Evolutionary conservation across 2,888 invertebrate species (phyloP).

Genomic region (Peribatodes rhomboidaria): DNA sequence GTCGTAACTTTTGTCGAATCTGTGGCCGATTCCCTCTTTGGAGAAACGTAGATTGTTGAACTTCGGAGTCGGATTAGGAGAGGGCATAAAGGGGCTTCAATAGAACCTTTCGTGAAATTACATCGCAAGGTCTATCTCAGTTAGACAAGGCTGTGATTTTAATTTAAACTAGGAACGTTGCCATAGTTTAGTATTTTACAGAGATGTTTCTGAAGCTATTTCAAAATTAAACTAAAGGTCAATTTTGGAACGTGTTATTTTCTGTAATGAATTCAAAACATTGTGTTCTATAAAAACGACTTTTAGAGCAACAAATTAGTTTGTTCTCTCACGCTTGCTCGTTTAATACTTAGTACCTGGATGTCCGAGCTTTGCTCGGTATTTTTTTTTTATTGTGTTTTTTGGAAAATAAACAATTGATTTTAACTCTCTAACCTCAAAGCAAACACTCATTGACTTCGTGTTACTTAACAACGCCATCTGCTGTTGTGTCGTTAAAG

Average conservation of each 20-base stretch:
- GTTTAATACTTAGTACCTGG: no score
- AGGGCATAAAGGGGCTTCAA: slow-evolving; percentile 14
- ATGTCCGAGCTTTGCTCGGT: no score
- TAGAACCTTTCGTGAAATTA: slow-evolving; percentile 20
- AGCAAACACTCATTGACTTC: no score
- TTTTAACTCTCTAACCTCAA: no score
- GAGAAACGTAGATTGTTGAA: slow-evolving; percentile 9
- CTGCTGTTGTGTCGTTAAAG: no score
- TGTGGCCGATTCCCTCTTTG: slow-evolving; percentile 3
- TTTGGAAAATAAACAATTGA: no score
- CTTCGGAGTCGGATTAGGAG: slow-evolving; percentile 13
- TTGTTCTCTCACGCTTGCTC: no score
- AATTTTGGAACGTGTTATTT: background rate
- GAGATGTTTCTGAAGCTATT: background rate
- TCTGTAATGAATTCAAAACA: background rate
- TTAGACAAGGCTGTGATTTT: slow-evolving; percentile 3
- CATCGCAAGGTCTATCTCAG: background rate
- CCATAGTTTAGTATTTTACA: background rate
- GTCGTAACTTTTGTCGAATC: background rate
- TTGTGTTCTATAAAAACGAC: background rate
- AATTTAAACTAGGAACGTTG: background rate
- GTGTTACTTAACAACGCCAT: no score
- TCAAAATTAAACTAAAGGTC: background rate
- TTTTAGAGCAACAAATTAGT: background rate
- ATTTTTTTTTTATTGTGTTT: no score